Conservation (phyloP, 2,888 invertebrate species). For the Microplitis manilae region DNA sequence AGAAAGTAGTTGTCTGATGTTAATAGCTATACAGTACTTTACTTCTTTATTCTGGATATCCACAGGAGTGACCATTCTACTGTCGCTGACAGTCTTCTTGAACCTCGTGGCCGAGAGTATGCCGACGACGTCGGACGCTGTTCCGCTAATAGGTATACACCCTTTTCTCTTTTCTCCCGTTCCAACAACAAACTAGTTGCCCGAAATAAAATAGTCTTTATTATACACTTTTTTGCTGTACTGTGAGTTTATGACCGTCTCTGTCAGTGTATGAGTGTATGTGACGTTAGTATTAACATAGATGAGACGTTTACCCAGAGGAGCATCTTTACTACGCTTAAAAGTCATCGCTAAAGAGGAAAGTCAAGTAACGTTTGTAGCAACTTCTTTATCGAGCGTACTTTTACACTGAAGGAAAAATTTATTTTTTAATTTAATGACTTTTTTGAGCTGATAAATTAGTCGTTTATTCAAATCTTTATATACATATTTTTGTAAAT, state of each 20-base stretch:
- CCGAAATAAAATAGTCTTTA: conserved; percentile 17
- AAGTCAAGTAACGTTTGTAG: not conserved
- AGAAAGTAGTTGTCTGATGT: conserved; percentile 20
- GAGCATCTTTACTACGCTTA: not conserved
- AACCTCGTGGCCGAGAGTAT: conserved; percentile 98
- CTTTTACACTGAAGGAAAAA: not conserved
- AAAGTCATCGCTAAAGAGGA: not conserved
- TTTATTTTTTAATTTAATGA: too few species aligned
- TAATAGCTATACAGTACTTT: conserved; percentile 45
- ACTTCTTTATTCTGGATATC: conserved; percentile 65
- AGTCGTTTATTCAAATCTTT: too few species aligned
- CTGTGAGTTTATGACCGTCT: not conserved
- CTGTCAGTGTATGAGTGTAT: not conserved
- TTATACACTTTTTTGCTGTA: conserved; percentile 17
- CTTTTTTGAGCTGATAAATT: too few species aligned
- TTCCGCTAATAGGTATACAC: conserved; percentile 82
- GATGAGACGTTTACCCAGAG: not conserved
- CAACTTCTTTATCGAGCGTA: not conserved
- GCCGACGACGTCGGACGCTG: conserved; percentile 88
- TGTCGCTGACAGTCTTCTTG: conserved; percentile 98
- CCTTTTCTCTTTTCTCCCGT: conserved; percentile 37
- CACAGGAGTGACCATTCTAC: conserved; percentile 96
- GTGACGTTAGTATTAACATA: not conserved
- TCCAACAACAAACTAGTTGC: conserved; percentile 10
- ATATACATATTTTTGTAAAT: too few species aligned